phyloP scores from a whole-genome alignment of 2,797 vertebrate species.

The Eurystomus glaucurus region DNA sequence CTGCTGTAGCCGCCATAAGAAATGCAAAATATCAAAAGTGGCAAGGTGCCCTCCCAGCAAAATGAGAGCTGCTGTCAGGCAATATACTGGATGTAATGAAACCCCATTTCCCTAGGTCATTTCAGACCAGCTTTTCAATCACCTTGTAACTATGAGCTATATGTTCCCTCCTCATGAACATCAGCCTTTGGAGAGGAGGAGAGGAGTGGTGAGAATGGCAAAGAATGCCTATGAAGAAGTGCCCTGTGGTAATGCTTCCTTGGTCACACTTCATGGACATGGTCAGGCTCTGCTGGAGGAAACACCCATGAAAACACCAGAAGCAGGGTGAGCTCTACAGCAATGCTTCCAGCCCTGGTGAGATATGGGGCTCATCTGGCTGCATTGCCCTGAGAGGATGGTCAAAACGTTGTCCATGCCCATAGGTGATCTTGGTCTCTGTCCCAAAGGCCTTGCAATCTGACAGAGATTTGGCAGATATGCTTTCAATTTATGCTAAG shows the following conservation, averaged over 20 bases:
- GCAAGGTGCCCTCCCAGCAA: neutral
- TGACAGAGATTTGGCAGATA: neutral
- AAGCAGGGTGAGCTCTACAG: neutral
- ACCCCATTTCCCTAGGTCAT: neutral
- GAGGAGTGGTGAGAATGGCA: neutral
- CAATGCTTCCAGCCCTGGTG: neutral
- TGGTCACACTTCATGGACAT: neutral
- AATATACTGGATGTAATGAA: neutral
- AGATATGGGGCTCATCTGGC: neutral
- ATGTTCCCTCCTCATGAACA: neutral
- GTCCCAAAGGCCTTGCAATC: neutral
- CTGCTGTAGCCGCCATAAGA: neutral
- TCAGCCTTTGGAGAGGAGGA: neutral
- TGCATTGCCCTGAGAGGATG: neutral
- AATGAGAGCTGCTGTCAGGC: neutral
- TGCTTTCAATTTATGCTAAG: neutral
- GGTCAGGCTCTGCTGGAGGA: neutral
- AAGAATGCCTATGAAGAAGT: accelerated
- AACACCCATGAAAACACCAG: neutral
- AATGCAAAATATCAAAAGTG: neutral
- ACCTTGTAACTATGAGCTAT: neutral
- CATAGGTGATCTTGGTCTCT: neutral
- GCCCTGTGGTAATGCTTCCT: neutral
- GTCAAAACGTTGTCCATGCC: neutral
- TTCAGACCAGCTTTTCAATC: neutral